Evolutionary conservation across 2,888 invertebrate genomes (phyloP), one percentile per base, ranked within the genome.

Genomic region (Lumbricus terrestris): DNA sequence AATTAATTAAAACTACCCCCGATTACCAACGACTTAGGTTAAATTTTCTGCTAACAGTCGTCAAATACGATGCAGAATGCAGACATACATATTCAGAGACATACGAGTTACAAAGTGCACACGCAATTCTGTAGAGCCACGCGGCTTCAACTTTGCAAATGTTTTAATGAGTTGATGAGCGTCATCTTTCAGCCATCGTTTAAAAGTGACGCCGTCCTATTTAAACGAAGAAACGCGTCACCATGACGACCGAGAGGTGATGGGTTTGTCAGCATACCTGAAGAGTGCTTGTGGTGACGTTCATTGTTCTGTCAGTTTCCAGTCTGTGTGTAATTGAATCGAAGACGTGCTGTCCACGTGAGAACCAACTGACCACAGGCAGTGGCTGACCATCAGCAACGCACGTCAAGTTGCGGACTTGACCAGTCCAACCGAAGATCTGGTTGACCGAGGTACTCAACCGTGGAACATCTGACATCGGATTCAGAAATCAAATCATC

Each of bases 341-440:
- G 54, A 82, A 37, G 88, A 92, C 40, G 42, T 89, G 42, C n/a
- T 91, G 90, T 16, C 90, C 90, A 6, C 88, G 88, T 38, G 88
- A 82, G 88, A 40, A 88, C 92, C 92, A 92, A 33, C 85, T 89
- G 34, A 92, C 82, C 29, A 89, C 82, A 23, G 92, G 91, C 8
- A 40, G 54, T 23, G 92, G 92, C 23, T 89, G 54, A 35, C 91
- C 91, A 13, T 88, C 42, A 15, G 90, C 90, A 29, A 54, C 88
- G 88, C 92, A 92, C 13, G 90, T 91, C 90, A 92, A 91, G 88
- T 37, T 90, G 11, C 92, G 82, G 40, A 88, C 82, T 90, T 92
- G 90, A 5, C 90, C 91, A 15, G 88, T 82, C 91, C 91, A 91
- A 13, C 89, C 91, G 35, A 88, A 91, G 82, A 90, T 69, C 2